Percentiles rank a stretch among this genome's conserved stretches.
These are phyloP conservation scores for Rhagonycha lutea DNA, from an alignment of 2,888 invertebrate genomes.

Conservation along the genomic window DNA sequence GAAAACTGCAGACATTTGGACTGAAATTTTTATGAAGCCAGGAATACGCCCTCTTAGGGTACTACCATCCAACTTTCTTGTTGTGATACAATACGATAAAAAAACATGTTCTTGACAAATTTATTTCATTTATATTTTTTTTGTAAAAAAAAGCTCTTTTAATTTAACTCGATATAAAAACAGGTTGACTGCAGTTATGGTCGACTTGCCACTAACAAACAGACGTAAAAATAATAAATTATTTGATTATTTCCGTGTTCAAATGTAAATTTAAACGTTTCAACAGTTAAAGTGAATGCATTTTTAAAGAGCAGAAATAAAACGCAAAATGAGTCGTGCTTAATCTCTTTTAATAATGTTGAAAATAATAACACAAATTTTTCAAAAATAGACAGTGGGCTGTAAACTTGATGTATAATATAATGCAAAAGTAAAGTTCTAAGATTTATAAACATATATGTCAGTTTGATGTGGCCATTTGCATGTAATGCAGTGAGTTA, in stretches of 20 bases:
- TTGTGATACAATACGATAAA: neutral
- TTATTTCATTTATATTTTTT: neutral
- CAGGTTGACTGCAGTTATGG: neutral
- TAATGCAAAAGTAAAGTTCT: conserved; percentile 22
- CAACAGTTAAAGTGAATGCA: neutral
- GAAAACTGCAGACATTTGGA: neutral
- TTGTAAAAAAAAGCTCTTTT: neutral
- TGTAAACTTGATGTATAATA: neutral
- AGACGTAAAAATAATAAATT: neutral
- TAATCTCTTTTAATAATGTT: neutral
- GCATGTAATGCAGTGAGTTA: conserved; percentile 34
- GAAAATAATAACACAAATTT: neutral
- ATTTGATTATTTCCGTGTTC: neutral
- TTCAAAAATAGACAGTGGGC: neutral
- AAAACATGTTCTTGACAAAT: neutral
- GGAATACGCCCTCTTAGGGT: neutral
- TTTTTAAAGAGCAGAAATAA: neutral
- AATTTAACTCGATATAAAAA: neutral
- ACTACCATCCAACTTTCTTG: neutral
- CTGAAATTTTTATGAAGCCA: neutral
- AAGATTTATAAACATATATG: conserved; percentile 32
- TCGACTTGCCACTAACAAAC: neutral
- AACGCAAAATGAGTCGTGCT: neutral
- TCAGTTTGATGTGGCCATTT: conserved; percentile 36
- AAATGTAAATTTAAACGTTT: neutral